phyloP scores from a whole-genome alignment of 2,113 vertebrate genomes.

The Elaphurus davidianus region DNA sequence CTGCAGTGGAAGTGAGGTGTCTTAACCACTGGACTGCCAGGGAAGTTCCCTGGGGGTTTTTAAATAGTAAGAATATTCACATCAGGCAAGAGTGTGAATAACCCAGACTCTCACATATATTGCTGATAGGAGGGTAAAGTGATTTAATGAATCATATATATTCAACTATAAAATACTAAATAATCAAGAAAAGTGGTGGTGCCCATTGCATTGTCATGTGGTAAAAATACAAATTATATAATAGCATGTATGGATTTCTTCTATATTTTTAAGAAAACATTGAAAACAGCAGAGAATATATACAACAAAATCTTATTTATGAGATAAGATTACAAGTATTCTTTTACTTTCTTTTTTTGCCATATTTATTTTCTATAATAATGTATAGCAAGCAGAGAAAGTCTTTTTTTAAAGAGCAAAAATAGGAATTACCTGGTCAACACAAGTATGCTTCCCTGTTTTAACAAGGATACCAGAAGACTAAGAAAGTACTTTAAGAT shows the following conservation, averaged over 20 bases:
- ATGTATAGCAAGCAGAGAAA: neutral
- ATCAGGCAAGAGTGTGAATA: neutral
- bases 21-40: neutral
- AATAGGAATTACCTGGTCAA: neutral
- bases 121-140: neutral
- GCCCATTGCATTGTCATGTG: neutral
- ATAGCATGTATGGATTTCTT: neutral
- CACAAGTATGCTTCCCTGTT: neutral
- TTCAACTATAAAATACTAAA: neutral
- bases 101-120: neutral
- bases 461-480: constrained; percentile 15
- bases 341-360: neutral
- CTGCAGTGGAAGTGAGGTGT: neutral
- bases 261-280: neutral
- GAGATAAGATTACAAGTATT: neutral
- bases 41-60: neutral
- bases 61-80: neutral
- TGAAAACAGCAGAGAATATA: neutral
- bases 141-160: neutral
- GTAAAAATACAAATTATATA: constrained; percentile 7
- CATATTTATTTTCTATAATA: constrained; percentile 13
- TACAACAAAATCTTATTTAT: constrained; percentile 6
- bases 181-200: neutral
- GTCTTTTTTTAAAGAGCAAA: neutral
- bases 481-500: constrained; percentile 10